Conservation (phyloP, 1,140 invertebrate genomes). For the Musca domestica region DNA sequence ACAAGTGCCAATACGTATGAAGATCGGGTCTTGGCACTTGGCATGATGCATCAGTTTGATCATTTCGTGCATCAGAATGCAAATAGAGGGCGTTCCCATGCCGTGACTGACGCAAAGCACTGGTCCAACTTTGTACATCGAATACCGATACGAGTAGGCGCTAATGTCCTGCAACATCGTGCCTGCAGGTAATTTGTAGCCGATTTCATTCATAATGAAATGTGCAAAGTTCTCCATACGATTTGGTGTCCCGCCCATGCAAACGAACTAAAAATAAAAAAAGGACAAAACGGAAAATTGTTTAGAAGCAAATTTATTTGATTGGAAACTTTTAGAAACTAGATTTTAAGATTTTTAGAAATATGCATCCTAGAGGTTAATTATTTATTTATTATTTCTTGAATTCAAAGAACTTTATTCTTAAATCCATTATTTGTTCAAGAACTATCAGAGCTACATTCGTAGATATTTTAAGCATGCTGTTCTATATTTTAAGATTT, state of each 20-base stretch:
- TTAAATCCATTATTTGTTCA: too few species aligned
- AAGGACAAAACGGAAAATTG: background rate
- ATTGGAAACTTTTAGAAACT: background rate
- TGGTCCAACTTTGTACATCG: conserved; percentile 88
- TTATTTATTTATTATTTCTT: too few species aligned
- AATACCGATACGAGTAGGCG: conserved; percentile 89
- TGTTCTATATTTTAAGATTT: too few species aligned
- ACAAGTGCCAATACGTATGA: conserved; percentile 90
- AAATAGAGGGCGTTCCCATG: conserved; percentile 90
- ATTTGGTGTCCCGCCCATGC: conserved; percentile 94
- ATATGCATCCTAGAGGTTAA: too few species aligned
- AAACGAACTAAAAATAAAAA: conserved; percentile 79
- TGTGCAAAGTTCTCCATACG: conserved; percentile 92
- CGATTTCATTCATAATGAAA: conserved; percentile 87
- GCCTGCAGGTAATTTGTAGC: conserved; percentile 83
- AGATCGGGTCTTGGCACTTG: conserved; percentile 79
- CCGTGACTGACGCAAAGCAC: conserved; percentile 70
- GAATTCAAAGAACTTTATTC: too few species aligned
- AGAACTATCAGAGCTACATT: too few species aligned
- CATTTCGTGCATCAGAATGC: conserved; percentile 88
- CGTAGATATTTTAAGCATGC: too few species aligned
- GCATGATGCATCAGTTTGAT: conserved; percentile 94
- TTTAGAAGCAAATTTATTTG: background rate
- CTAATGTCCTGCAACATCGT: conserved; percentile 86
- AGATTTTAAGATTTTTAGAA: too few species aligned